These are phyloP conservation scores for Drosophila cognata DNA, from an alignment of 2,888 invertebrate genomes.

Conservation along the genomic window DNA sequence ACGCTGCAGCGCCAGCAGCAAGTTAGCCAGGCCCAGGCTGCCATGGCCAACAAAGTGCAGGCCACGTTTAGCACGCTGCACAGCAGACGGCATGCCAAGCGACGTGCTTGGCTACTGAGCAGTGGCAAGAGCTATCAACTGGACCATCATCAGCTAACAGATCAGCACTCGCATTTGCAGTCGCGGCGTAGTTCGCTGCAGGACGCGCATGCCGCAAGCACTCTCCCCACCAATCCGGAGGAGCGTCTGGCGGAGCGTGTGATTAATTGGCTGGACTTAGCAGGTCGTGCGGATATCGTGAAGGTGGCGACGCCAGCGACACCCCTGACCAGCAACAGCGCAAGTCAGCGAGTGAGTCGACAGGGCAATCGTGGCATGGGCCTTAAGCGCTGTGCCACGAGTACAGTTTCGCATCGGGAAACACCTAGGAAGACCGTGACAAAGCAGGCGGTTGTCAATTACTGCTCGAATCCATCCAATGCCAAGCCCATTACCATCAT, in stretches of 20 bases:
- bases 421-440: conserved; percentile 32
- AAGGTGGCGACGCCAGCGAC: conserved; percentile 45
- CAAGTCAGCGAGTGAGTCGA: conserved; percentile 46
- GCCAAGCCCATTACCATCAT: conserved; percentile 84
- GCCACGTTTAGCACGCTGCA: conserved; percentile 37
- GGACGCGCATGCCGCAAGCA: conserved; percentile 59
- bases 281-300: conserved; percentile 86
- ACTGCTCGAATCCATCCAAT: conserved; percentile 47
- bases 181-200: conserved; percentile 81
- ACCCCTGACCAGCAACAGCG: conserved; percentile 34
- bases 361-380: conserved; percentile 40
- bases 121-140: conserved; percentile 55
- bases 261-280: conserved; percentile 92
- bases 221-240: conserved; percentile 70
- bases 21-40: conserved; percentile 26
- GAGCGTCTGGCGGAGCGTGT: conserved; percentile 89
- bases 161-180: conserved; percentile 58
- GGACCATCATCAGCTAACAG: conserved; percentile 46
- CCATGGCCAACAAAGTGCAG: conserved; percentile 33
- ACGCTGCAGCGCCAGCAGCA: conserved; percentile 68
- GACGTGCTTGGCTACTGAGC: conserved; percentile 54
- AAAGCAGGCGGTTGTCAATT: conserved; percentile 19
- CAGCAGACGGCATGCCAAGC: conserved; percentile 52
- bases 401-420: conserved; percentile 44
- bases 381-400: conserved; percentile 46